Percentiles rank a stretch among this genome's conserved stretches.
Conservation (phyloP, 2,113 vertebrate genomes). For the Casuarius casuarius region DNA sequence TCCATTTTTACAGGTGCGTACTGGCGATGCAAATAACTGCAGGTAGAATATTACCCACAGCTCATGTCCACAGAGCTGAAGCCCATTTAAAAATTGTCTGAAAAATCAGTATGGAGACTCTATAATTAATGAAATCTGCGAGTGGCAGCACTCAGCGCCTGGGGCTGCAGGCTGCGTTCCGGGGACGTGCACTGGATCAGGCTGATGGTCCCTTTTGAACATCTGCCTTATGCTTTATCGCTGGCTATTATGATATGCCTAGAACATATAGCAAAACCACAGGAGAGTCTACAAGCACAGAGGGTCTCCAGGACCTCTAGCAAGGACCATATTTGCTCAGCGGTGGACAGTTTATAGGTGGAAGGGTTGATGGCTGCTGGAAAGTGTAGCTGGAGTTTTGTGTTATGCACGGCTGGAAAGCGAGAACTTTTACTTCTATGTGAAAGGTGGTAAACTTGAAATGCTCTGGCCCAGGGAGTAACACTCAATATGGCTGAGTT, state of each 20-base stretch:
- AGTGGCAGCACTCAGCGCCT: accelerated
- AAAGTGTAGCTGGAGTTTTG: not conserved
- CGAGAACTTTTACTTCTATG: not conserved
- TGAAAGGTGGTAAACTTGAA: not conserved
- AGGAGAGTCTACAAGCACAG: accelerated
- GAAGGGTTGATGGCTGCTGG: accelerated
- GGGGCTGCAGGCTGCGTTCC: too few relatives aligned
- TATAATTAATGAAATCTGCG: not conserved
- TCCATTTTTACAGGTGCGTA: accelerated
- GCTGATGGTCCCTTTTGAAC: too few relatives aligned
- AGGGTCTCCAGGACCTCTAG: not conserved
- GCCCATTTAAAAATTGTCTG: not conserved
- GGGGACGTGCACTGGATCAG: accelerated
- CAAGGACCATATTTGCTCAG: not conserved
- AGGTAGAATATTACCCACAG: accelerated
- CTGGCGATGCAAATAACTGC: not conserved
- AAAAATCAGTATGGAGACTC: not conserved
- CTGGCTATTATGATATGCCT: accelerated
- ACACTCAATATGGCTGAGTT: not conserved
- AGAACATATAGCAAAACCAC: accelerated
- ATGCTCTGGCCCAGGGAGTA: not conserved
- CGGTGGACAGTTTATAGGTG: not conserved
- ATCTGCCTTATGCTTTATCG: not conserved
- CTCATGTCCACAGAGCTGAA: not conserved
- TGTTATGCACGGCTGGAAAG: not conserved